Evolutionary conservation across 1,140 invertebrate genomes (phyloP).

Genomic region (Zaprionus gabonicus): DNA sequence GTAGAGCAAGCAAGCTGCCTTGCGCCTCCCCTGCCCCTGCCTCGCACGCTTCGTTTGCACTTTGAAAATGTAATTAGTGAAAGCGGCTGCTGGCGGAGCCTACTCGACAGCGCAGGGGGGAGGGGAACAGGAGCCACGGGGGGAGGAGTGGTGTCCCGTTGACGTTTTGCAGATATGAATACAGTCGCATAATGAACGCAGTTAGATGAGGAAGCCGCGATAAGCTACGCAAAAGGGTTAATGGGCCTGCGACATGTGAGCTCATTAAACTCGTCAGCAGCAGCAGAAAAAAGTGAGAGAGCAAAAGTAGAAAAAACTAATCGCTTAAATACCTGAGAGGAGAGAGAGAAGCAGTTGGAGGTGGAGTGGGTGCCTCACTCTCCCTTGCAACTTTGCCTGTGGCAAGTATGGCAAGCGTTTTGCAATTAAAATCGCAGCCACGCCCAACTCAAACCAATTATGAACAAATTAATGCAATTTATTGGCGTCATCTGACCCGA

Average conservation of each 20-base stretch:
- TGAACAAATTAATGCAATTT: slow-evolving; percentile 77
- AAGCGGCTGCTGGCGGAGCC: slow-evolving; percentile 47
- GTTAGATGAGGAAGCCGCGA: slow-evolving; percentile 57
- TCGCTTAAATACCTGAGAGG: slow-evolving; percentile 24
- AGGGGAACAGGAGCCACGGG: neutral
- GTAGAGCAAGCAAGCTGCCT: slow-evolving; percentile 52
- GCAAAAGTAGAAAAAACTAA: slow-evolving; percentile 16
- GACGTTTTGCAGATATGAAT: slow-evolving; percentile 62
- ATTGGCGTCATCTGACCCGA: slow-evolving; percentile 46
- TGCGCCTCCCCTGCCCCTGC: slow-evolving; percentile 4
- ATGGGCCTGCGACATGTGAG: slow-evolving; percentile 67
- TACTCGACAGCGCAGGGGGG: too few relatives aligned
- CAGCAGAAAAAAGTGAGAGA: slow-evolving; percentile 25
- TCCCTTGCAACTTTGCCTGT: neutral
- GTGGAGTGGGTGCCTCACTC: neutral
- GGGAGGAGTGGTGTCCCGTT: slow-evolving; percentile 1
- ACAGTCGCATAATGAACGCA: slow-evolving; percentile 77
- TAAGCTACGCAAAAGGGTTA: slow-evolving; percentile 69
- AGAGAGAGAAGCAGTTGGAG: neutral
- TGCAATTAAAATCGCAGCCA: slow-evolving; percentile 65
- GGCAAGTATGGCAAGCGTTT: slow-evolving; percentile 16
- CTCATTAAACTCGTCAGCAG: slow-evolving; percentile 53
- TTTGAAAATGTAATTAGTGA: slow-evolving; percentile 81
- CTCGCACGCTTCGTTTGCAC: slow-evolving; percentile 75
- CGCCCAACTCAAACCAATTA: slow-evolving; percentile 46